A percentile compares a stretch with the other conserved stretches of the same genome.
Conservation (phyloP, 2,888 invertebrate species). For the Cryptocephalus primarius region DNA sequence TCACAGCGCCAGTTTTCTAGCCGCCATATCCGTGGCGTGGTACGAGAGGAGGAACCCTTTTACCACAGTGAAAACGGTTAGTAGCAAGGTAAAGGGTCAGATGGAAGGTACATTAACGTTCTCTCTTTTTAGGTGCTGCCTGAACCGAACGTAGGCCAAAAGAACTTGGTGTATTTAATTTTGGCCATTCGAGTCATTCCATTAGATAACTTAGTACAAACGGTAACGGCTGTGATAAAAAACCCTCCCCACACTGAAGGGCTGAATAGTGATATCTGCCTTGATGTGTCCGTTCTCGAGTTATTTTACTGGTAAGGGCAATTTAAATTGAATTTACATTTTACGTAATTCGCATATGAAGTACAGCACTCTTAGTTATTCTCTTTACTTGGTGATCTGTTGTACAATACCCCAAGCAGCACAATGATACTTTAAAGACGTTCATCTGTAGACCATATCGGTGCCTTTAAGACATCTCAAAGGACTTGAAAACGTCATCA, state of each 20-base stretch:
- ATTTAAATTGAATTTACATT: neutral
- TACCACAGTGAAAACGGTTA: constrained; percentile 38
- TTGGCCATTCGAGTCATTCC: constrained; percentile 75
- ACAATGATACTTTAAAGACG: too few species aligned
- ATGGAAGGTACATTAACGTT: too few species aligned
- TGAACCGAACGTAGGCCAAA: constrained; percentile 57
- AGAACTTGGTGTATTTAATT: constrained; percentile 66
- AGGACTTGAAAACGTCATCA: too few species aligned
- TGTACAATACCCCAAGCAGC: too few species aligned
- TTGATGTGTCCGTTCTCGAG: constrained; percentile 75
- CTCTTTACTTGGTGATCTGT: too few species aligned
- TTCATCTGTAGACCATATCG: too few species aligned
- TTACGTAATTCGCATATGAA: neutral
- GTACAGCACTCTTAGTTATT: neutral
- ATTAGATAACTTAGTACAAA: constrained; percentile 71
- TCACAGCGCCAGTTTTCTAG: constrained; percentile 69
- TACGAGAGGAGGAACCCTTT: constrained; percentile 53
- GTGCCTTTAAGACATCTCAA: too few species aligned
- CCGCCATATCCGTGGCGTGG: constrained; percentile 80
- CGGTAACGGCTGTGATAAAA: constrained; percentile 70
- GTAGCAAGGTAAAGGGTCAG: constrained; percentile 9
- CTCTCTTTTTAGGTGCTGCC: constrained; percentile 40
- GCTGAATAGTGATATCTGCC: constrained; percentile 45
- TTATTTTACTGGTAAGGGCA: constrained; percentile 54
- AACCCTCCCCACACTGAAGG: constrained; percentile 57